These are phyloP conservation scores for Esox niger DNA, from an alignment of 2,113 vertebrate genomes.

Conservation along the genomic window DNA sequence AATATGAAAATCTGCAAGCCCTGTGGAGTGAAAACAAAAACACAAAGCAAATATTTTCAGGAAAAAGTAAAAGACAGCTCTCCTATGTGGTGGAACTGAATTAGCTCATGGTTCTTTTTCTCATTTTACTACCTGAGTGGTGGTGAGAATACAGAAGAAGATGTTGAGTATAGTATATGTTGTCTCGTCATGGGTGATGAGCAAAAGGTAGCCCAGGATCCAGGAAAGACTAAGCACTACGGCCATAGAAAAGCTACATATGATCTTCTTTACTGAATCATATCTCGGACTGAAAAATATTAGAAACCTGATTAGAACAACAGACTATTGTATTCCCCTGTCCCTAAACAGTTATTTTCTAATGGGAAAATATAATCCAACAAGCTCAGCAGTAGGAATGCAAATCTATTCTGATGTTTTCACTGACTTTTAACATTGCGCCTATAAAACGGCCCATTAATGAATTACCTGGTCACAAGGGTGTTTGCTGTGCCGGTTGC, in stretches of 20 bases:
- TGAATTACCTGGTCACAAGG: conserved; percentile 15
- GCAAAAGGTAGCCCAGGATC: conserved; percentile 51
- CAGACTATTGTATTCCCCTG: background rate
- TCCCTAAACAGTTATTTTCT: too few relatives aligned
- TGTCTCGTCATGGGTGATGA: conserved; percentile 30
- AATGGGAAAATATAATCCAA: too few relatives aligned
- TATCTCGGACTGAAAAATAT: conserved; percentile 58
- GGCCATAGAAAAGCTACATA: conserved; percentile 46
- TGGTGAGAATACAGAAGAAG: conserved; percentile 63
- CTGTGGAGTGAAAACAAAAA: conserved; percentile 24
- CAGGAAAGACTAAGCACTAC: conserved; percentile 60
- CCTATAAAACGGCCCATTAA: background rate
- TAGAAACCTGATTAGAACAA: background rate
- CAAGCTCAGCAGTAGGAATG: too few relatives aligned
- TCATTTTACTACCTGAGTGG: conserved; percentile 4
- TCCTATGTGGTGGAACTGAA: background rate
- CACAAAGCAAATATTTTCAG: background rate
- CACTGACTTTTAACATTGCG: background rate
- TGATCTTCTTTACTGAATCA: conserved; percentile 52
- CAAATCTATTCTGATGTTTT: too few relatives aligned
- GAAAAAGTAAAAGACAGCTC: background rate
- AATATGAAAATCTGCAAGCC: conserved; percentile 61
- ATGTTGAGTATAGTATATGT: conserved; percentile 41
- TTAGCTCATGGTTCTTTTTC: too few relatives aligned
- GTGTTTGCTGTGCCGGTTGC: conserved; percentile 48